A percentile compares a stretch with the other conserved stretches of the same genome.
phyloP scores from a whole-genome alignment of 1,140 invertebrate species.

The Saxidomus purpurata region DNA sequence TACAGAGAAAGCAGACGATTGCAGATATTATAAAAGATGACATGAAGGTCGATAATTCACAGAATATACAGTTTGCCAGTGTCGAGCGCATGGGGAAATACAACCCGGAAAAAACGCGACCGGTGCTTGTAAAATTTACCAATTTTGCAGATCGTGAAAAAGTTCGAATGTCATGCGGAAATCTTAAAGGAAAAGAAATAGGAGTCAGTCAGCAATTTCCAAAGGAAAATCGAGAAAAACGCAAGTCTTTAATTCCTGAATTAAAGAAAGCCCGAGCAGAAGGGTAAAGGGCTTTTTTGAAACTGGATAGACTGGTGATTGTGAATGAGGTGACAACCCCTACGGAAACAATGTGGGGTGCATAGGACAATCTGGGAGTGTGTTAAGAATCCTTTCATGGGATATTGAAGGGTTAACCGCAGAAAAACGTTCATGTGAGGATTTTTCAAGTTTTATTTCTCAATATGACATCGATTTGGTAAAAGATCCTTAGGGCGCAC shows the following conservation, averaged over 20 bases:
- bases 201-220: conserved; percentile 29
- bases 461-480: neutral
- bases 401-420: conserved; percentile 28
- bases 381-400: conserved; percentile 21
- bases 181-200: neutral
- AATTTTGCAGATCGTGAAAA: neutral
- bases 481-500: too few species aligned
- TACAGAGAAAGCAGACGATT: neutral
- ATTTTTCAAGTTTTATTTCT: conserved; percentile 17
- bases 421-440: neutral
- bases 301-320: neutral
- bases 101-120: neutral
- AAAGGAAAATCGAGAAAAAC: conserved; percentile 4
- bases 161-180: neutral
- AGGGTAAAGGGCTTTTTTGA: neutral
- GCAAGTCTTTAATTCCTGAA: neutral
- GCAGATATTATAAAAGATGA: neutral
- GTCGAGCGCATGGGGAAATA: neutral
- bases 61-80: neutral
- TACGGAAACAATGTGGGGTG: neutral
- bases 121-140: neutral
- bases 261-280: conserved; percentile 13
- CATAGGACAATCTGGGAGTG: conserved; percentile 66
- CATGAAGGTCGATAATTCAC: neutral
- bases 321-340: conserved; percentile 1